Percentiles rank a stretch among this genome's conserved stretches.
Conservation (phyloP, 2,888 invertebrate species). For the Suillia variegata region DNA sequence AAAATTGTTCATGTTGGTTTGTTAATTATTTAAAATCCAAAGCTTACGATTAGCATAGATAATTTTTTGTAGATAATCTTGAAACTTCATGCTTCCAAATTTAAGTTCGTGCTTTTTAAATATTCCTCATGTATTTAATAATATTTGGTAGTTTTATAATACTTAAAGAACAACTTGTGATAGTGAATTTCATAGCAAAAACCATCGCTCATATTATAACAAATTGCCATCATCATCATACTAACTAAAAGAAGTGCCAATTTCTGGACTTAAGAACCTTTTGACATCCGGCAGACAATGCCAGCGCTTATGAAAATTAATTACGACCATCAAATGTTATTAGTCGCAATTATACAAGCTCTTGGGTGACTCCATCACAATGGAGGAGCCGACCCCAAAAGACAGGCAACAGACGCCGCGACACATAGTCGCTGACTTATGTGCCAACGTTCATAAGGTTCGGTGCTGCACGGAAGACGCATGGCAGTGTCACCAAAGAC, state of each 20-base stretch:
- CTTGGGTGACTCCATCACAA: too few relatives aligned
- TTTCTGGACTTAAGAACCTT: background rate
- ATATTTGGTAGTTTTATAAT: too few relatives aligned
- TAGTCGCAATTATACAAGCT: slow-evolving; percentile 44
- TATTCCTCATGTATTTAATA: too few relatives aligned
- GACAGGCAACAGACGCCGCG: background rate
- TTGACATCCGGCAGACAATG: slow-evolving; percentile 6
- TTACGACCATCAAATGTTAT: slow-evolving; percentile 51
- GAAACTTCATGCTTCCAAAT: too few relatives aligned
- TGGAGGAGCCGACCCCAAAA: background rate
- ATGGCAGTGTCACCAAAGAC: background rate
- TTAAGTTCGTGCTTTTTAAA: too few relatives aligned
- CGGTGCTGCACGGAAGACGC: background rate
- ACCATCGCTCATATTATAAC: background rate
- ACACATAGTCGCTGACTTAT: too few relatives aligned
- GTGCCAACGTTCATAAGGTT: background rate
- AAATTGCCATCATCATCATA: background rate
- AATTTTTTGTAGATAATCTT: too few relatives aligned
- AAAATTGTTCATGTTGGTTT: too few relatives aligned
- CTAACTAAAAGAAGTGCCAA: background rate
- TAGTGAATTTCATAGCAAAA: background rate
- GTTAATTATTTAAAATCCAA: too few relatives aligned
- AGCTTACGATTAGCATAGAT: too few relatives aligned
- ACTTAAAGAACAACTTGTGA: too few relatives aligned
- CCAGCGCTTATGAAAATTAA: slow-evolving; percentile 46